Percentiles rank a stretch among this genome's conserved stretches.
Conservation (phyloP, 2,113 vertebrate species). For the Polypterus bichir region DNA sequence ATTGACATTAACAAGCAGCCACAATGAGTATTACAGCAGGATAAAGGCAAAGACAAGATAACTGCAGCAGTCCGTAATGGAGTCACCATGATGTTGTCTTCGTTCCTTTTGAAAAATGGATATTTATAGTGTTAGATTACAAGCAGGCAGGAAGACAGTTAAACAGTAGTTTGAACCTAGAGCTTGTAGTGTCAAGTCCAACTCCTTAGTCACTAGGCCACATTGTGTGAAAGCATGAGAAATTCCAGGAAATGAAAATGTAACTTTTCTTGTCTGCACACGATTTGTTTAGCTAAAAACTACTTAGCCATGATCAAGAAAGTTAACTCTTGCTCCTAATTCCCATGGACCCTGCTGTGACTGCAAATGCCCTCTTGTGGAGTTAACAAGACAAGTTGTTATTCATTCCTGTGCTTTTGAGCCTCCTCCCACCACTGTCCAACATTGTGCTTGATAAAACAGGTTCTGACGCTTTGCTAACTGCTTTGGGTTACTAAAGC, state of each 20-base stretch:
- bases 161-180: no score
- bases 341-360: conserved; percentile 13
- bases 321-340: conserved; percentile 1
- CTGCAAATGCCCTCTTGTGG: conserved; percentile 6
- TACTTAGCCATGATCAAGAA: not conserved
- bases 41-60: no score
- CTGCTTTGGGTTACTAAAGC: conserved; percentile 3
- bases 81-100: no score
- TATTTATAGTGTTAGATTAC: no score
- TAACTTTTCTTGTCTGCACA: conserved; percentile 2
- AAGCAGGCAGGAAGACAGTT: no score
- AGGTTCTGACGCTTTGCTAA: conserved; percentile 8
- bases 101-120: no score
- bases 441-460: not conserved
- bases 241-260: conserved; percentile 5
- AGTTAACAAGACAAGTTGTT: conserved; percentile 6
- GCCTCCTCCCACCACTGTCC: not conserved
- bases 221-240: no score
- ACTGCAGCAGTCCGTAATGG: no score
- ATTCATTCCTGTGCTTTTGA: conserved; percentile 3
- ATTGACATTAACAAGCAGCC: no score
- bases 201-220: no score
- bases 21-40: no score
- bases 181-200: no score
- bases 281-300: conserved; percentile 14